Base-by-base conservation (phyloP, 23 tunicate genomes). In the Styela clava region DNA sequence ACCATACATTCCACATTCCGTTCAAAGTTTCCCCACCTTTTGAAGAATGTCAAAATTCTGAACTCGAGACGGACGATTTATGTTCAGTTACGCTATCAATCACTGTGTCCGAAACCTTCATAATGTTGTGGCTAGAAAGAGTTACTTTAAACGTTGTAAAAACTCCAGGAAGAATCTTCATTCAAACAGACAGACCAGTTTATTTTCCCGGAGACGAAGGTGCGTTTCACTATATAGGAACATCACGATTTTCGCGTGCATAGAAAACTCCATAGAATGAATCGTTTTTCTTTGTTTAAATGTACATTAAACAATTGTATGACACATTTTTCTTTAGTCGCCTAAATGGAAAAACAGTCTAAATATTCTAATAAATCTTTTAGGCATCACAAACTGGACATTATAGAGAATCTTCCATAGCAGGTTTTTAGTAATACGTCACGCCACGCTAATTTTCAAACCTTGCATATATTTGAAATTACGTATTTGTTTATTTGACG, bases 111-210 rank as follows among this genome's bases (percentile, higher is more conserved):
- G 71, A 67, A 12, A 29, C 23, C 18, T 25, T 67, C 22, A 25
- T 67, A 29, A 16, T 1, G 24, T 16, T 67, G 16, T 67, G 71
- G 71, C 71, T 12, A 22, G 71, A 67, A 67, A 29, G 16, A 25
- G 71, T 67, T 67, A 18, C 21, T 27, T 18, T 67, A 1, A 21
- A 27, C 24, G 86, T 88, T 0, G 62, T 84, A 1, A 88, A 79
- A 73, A 83, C 31, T 21, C 70, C 33, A 73, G 94, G 70, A 9
- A 87, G 81, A 34, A 85, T 89, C 61, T 89, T 89, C 51, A 89
- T 89, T 23, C 86, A 89, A 82, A 89, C 89, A 80, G 95, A 89
- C 64, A 74, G 95, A 76, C 85, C 95, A 24, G 86, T 85, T 2
- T 89, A 89, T 52, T 35, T 34, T 31, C 89, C 95, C 0, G 83